These are phyloP conservation scores for Centropus bengalensis DNA, from an alignment of 2,113 vertebrate genomes.

Conservation along the genomic window DNA sequence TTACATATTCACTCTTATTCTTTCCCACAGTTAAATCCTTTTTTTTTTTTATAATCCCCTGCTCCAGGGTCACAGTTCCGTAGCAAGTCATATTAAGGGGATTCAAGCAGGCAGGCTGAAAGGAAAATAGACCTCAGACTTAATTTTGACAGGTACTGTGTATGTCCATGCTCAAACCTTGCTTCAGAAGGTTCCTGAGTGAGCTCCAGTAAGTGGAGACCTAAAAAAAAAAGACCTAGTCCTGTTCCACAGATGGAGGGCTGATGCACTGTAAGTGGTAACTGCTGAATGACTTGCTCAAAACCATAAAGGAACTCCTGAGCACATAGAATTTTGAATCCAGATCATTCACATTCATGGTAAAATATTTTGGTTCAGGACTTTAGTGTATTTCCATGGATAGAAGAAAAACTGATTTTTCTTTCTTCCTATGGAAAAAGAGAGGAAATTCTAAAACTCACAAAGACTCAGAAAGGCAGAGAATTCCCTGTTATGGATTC, in stretches of 20 bases:
- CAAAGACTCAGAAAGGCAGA: not conserved
- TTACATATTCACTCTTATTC: not conserved
- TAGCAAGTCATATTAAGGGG: not conserved
- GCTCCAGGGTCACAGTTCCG: not conserved
- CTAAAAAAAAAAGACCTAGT: not conserved
- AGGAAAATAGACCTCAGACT: not conserved
- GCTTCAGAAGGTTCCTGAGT: not conserved
- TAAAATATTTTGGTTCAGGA: constrained; percentile 6
- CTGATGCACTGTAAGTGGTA: not conserved
- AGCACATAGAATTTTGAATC: not conserved
- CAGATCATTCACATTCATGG: not conserved
- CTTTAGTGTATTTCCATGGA: not conserved
- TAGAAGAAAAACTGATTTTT: not conserved
- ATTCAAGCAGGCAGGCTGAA: not conserved
- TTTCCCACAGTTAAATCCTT: not conserved
- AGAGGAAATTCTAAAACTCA: not conserved
- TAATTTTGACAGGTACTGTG: constrained; percentile 11
- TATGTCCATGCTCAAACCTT: not conserved
- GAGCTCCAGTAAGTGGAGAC: not conserved
- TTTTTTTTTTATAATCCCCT: not conserved
- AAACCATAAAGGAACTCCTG: not conserved
- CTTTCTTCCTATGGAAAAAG: not conserved
- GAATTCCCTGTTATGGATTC: not conserved
- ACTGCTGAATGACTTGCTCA: not conserved
- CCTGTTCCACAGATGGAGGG: not conserved